Percentiles rank a stretch among this genome's conserved stretches.
Conservation (phyloP, 2,797 vertebrate genomes). For the Leptoclinus maculatus region DNA sequence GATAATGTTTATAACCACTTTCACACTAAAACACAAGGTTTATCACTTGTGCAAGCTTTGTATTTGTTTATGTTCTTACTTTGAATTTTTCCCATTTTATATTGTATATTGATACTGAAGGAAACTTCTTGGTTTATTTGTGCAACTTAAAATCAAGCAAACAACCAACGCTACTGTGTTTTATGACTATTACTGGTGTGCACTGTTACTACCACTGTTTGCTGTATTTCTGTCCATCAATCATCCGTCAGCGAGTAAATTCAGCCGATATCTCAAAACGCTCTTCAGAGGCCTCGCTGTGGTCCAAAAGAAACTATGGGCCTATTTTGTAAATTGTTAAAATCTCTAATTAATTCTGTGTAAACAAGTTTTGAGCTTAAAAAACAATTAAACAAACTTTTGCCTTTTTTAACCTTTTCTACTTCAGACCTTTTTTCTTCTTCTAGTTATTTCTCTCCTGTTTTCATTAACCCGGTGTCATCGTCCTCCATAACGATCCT, state of each 20-base stretch:
- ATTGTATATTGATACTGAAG: too few species aligned
- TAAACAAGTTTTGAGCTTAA: too few species aligned
- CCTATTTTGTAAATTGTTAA: neutral
- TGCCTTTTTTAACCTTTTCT: neutral
- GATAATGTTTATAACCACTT: neutral
- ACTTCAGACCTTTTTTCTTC: neutral
- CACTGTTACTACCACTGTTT: too few species aligned
- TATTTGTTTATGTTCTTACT: neutral
- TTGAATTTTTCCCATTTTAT: too few species aligned
- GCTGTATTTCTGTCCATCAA: too few species aligned
- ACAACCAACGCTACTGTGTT: too few species aligned
- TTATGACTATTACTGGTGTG: too few species aligned
- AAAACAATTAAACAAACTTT: too few species aligned
- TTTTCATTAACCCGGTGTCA: neutral
- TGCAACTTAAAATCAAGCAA: neutral
- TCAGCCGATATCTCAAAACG: neutral
- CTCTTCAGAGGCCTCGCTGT: neutral
- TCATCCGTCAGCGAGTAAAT: too few species aligned
- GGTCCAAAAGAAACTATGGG: fast-evolving
- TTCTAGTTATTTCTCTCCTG: neutral
- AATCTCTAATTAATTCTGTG: neutral
- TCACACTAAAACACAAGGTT: fast-evolving
- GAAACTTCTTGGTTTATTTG: neutral
- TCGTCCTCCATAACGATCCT: neutral
- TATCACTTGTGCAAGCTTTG: neutral